Conservation (phyloP, 2,113 vertebrate genomes). For the Carollia perspicillata region DNA sequence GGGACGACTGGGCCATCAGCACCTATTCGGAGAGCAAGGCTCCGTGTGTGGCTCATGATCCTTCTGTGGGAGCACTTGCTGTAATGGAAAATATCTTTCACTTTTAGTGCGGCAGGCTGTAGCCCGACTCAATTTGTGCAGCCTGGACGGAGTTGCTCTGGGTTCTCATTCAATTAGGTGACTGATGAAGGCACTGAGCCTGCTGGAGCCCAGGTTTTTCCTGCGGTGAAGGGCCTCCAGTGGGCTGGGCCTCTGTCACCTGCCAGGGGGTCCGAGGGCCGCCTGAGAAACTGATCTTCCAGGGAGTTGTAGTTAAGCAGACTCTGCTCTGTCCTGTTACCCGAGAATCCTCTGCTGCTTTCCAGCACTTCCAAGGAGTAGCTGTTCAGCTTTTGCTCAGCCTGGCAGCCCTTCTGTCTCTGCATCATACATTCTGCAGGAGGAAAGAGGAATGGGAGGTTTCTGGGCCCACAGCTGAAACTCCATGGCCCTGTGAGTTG, state of each 20-base stretch:
- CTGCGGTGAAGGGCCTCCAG: not conserved
- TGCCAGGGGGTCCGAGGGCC: not conserved
- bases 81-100: conserved; percentile 76
- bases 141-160: conserved; percentile 64
- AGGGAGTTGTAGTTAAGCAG: not conserved
- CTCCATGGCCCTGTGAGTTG: not conserved
- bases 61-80: conserved; percentile 73
- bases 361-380: not conserved
- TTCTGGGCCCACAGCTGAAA: not conserved
- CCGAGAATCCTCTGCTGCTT: not conserved
- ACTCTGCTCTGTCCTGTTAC: not conserved
- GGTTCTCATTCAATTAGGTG: conserved; percentile 74
- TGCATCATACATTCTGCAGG: not conserved
- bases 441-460: not conserved
- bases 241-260: not conserved
- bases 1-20: conserved; percentile 35
- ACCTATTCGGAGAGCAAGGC: conserved; percentile 68
- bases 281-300: not conserved
- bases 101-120: conserved; percentile 60
- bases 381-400: not conserved
- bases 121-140: conserved; percentile 70
- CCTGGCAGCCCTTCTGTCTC: not conserved
- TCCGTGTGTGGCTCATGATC: conserved; percentile 45
- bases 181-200: conserved; percentile 67
- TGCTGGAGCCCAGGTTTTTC: conserved; percentile 38